Percentiles rank a stretch among this genome's conserved stretches.
Conservation (phyloP, 2,797 vertebrate genomes). For the Pampus argenteus region DNA sequence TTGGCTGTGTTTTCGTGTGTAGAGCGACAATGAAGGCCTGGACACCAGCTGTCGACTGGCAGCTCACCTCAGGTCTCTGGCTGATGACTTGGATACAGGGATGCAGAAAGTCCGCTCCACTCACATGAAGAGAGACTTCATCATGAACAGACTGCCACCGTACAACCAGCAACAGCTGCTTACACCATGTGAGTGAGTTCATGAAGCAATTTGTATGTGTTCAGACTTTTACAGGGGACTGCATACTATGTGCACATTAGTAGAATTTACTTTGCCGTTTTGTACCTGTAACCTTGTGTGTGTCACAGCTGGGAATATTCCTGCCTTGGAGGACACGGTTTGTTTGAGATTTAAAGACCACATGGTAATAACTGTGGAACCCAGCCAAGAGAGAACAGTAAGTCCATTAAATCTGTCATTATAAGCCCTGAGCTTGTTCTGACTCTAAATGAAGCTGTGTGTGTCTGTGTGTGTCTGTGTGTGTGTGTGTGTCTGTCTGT, state of each 20-base stretch:
- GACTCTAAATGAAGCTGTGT: constrained; percentile 1
- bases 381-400: constrained; percentile 83
- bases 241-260: not conserved
- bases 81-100: constrained; percentile 82
- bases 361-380: constrained; percentile 86
- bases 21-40: constrained; percentile 76
- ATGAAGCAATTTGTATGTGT: not conserved
- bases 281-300: constrained; percentile 11
- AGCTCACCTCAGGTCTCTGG: constrained; percentile 84
- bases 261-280: not conserved
- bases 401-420: constrained; percentile 62
- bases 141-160: constrained; percentile 88
- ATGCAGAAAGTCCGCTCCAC: constrained; percentile 78
- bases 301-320: constrained; percentile 84
- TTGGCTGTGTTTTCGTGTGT: constrained; percentile 15
- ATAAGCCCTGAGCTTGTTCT: not conserved
- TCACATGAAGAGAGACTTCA: constrained; percentile 92
- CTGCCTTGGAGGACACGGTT: constrained; percentile 86
- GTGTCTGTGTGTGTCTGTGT: constrained; percentile 11
- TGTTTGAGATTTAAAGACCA: constrained; percentile 88
- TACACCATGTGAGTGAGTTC: constrained; percentile 78
- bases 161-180: constrained; percentile 66
- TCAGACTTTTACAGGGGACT: not conserved
- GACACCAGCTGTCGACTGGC: constrained; percentile 75
- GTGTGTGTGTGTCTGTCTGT: too few species aligned